Evolutionary conservation across 53 echinoderm and acorn worm genomes (phyloP), one percentile per base, ranked within the genome.

Genomic region (Temnopleurus reevesii): DNA sequence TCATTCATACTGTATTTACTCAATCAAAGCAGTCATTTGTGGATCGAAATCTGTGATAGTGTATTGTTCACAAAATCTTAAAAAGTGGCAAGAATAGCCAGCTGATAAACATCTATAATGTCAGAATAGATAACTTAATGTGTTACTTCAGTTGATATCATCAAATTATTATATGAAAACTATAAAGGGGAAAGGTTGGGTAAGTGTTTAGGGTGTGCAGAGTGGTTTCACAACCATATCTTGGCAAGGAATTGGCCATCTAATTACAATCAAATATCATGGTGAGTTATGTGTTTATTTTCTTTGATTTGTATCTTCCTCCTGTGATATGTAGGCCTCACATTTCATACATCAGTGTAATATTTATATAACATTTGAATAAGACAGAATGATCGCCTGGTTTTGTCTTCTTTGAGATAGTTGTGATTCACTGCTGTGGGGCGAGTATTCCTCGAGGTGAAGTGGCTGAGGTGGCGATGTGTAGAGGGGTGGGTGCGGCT

Each of bases 401-500:
- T 38, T 43, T 71, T 71, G 21, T 71, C 49, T 49, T 28, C 18
- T 43, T 77, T 46, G 18, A 43, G 23, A 19, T 4, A 77, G 18
- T 24, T 1, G 34, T 15, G 0, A 41, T 71, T 87, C 36, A 87
- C 53, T 87, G 66, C 36, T 87, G 88, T 1, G 88, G 65, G 33
- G 88, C 88, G 7, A 87, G 53, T 47, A 87, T 18, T 21, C 66
- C 53, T 6, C 88, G 53, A 29, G 65, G 88, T 19, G 88, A 87
- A n/a, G 45, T 36, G 33, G 71, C 17, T 3, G 88, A 87, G 3
- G 88, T 71, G 17, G 88, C 53, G 36, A 87, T 71, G 28, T 87
- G 88, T 0, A 87, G 49, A 18, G 88, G 88, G 53, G 90, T 51
- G 26, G 83, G 65, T 4, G 90, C 53, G 36, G 76, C 90, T 28